Conservation (phyloP, 2,797 vertebrate genomes). For the Sebastolobus altivelis region DNA sequence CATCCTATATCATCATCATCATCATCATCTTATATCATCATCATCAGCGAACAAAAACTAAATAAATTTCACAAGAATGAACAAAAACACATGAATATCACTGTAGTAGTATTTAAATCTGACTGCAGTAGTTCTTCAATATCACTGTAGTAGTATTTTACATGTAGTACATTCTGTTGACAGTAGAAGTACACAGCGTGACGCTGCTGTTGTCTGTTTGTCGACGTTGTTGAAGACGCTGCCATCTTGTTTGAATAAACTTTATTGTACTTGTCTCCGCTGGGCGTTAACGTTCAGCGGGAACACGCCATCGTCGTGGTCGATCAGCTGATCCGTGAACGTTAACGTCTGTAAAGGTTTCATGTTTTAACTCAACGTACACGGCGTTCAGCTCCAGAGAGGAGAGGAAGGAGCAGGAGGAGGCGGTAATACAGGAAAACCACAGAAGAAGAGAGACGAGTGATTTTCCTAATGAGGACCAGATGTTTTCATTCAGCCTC, state of each 20-base stretch:
- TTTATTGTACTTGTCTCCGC: not conserved
- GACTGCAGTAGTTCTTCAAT: no score
- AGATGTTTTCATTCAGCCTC: slow-evolving; percentile 61
- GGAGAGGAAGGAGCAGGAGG: not conserved
- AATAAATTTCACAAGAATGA: no score
- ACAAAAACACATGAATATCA: no score
- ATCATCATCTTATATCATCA: no score
- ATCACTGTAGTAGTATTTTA: no score
- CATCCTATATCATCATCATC: no score
- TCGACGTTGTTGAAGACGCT: no score
- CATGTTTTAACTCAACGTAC: not conserved
- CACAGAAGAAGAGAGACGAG: slow-evolving; percentile 21
- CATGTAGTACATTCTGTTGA: no score
- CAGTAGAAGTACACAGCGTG: no score
- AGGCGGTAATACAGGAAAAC: slow-evolving; percentile 3
- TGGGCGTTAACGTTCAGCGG: not conserved
- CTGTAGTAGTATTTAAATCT: no score
- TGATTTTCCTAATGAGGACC: slow-evolving; percentile 51
- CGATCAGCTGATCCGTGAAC: not conserved
- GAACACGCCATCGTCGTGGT: not conserved
- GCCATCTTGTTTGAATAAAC: not conserved
- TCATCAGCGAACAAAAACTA: no score
- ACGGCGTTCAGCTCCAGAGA: not conserved
- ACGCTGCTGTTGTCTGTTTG: no score
- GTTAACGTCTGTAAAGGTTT: not conserved